Evolutionary conservation across 1,140 invertebrate genomes (phyloP), one percentile per base, ranked within the genome.

Genomic region (Drosophila albomicans): DNA sequence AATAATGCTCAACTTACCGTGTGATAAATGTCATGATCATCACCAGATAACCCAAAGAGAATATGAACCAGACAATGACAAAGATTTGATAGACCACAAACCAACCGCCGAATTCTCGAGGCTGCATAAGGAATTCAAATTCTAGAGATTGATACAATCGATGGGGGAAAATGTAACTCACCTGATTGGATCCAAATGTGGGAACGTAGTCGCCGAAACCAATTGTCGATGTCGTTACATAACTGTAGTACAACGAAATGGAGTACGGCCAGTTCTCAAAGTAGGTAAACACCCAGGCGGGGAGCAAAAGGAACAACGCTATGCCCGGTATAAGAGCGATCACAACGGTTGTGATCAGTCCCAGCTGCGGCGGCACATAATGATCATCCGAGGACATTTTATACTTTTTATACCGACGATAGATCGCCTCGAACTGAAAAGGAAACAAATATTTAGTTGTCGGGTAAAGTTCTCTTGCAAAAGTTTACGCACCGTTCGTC

Each of bases 201-300:
- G 98, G 97, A 13, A 99, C 98, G 81, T 95, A 96, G 93, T 99
- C 98, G 38, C 98, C 98, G 92, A 99, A 99, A 16, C 98, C 98
- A 80, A 99, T 98, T 6, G 98, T 99, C 0, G 97, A 97, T 2
- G 98, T 94, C 0, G 97, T 98, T 28, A 99, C 96, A 92, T 98
- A 98, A 11, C 97, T 96, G 82, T 97, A 99, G 92, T 99, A 99
- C 43, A 99, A 94, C 0, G 97, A 95, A 48, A 98, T 95, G n/a
- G 98, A 95, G 88, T 98, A 99, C 1, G 95, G 94, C 98, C 98
- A 99, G 1, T 94, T 95, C 93, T 99, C 98, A 68, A 98, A 96
- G 38, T 96, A 94, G 0, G 96, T 95, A 84, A 99, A 99, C 8
- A 99, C 95, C 52, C 95, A 96, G 0, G 98, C 96, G 0, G 98